Base-by-base conservation (phyloP, 53 echinoderm and acorn worm species). In the Echinometra lucunter region DNA sequence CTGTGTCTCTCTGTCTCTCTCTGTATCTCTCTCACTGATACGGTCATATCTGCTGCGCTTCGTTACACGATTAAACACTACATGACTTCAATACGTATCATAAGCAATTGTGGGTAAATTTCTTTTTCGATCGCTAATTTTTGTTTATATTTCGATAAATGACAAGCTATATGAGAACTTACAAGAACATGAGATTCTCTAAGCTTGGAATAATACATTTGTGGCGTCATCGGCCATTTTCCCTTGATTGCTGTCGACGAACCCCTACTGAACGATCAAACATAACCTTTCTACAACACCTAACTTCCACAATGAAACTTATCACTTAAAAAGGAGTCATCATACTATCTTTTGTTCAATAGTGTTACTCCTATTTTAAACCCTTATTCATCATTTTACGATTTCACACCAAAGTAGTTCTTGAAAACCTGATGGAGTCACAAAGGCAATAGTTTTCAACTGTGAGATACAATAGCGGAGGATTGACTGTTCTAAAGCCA, bases 201-300 rank as follows among this genome's bases (percentile, higher is more conserved):
- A 23, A 42, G 19, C 35, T 78, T 78, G 42, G 38, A 18, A 42
- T 42, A 38, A 78, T 40, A 40, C 42, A 40, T 78, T 15, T 30
- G 78, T 17, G 19, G 78, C 42, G 78, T 78, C 78, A 78, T 78
- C 13, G 28, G 42, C 78, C 78, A 42, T 40, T 40, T 78, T 30
- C 42, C 78, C 23, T 0, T 19, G 6, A 42, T 78, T 5, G 19
- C 49, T 85, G 85, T 12, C 85, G 49, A 28, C 47, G 30, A 60
- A 18, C 60, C 89, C 89, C 89, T 21, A 55, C 58, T 60, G 89
- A 23, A 63, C 11, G 40, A 89, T 34, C 60, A 89, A 89, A 89
- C 60, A 60, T 89, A 89, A 89, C 89, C 30, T 89, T 85, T 85
- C 85, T 49, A 85, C 85, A 45, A 85, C 85, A n/a, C 47, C 85